A percentile compares a stretch with the other conserved stretches of the same genome.
These are phyloP conservation scores for Zaprionus kolodkinae DNA, from an alignment of 1,140 invertebrate species.

Conservation along the genomic window DNA sequence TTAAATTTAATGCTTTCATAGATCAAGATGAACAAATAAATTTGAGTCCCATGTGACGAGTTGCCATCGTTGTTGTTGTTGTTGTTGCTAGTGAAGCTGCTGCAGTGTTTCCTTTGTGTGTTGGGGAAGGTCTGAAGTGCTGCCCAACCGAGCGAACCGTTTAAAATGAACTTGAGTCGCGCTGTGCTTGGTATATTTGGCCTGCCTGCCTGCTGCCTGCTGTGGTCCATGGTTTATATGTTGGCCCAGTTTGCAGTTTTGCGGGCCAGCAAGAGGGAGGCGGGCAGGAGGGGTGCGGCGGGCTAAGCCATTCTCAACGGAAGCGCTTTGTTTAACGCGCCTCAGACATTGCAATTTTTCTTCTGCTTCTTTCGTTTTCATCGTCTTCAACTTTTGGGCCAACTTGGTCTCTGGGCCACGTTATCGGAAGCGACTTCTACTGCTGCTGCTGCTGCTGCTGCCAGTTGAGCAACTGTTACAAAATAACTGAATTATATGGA, in stretches of 20 bases:
- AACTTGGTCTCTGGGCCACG: constrained; percentile 16
- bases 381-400: constrained; percentile 17
- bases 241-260: constrained; percentile 52
- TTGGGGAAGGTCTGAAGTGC: constrained; percentile 33
- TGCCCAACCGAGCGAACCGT: constrained; percentile 62
- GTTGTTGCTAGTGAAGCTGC: constrained; percentile 5
- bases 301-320: constrained; percentile 58
- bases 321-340: constrained; percentile 71
- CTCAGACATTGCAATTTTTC: constrained; percentile 53
- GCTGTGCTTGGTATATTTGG: constrained; percentile 1
- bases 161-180: constrained; percentile 64
- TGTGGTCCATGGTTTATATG: constrained; percentile 59
- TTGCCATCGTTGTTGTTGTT: constrained; percentile 39
- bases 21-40: constrained; percentile 74
- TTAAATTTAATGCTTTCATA: constrained; percentile 71
- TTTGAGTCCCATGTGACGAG: constrained; percentile 55
- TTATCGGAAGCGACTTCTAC: constrained; percentile 43
- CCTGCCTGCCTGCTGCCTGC: neutral
- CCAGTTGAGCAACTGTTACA: constrained; percentile 54
- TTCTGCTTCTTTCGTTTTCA: constrained; percentile 22
- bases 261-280: constrained; percentile 12
- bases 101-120: constrained; percentile 17
- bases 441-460: constrained; percentile 9
- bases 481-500: constrained; percentile 54
- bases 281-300: no score